These are phyloP conservation scores for Cataglyphis albicans DNA, from an alignment of 2,888 invertebrate species.

Conservation along the genomic window DNA sequence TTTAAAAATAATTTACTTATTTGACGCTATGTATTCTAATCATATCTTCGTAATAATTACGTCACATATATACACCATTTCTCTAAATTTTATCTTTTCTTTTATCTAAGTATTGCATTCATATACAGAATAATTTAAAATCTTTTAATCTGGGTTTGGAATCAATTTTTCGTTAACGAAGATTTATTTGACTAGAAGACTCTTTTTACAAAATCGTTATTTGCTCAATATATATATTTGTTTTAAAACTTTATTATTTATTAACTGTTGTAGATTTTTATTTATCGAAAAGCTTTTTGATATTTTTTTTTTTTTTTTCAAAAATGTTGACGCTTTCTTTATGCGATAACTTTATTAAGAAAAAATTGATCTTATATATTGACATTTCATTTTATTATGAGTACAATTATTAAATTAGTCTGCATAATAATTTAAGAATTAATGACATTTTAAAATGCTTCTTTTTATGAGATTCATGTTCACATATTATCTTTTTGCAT, in stretches of 20 bases:
- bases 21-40: conserved; percentile 3
- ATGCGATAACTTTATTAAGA: background rate
- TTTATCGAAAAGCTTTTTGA: background rate
- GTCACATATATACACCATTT: background rate
- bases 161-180: background rate
- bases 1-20: background rate
- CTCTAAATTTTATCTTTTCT: conserved; percentile 1
- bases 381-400: background rate
- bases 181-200: background rate
- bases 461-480: background rate
- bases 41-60: background rate
- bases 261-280: background rate
- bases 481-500: background rate
- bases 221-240: no score
- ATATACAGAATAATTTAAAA: background rate
- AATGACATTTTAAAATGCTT: background rate
- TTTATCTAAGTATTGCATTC: background rate
- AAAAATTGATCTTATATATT: background rate
- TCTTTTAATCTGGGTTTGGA: background rate
- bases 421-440: conserved; percentile 14
- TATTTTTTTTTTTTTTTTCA: background rate
- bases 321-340: background rate
- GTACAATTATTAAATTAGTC: conserved; percentile 12
- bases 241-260: no score
- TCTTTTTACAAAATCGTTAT: background rate